Base-by-base conservation (phyloP, 2,113 vertebrate species). In the Aramus guarauna region DNA sequence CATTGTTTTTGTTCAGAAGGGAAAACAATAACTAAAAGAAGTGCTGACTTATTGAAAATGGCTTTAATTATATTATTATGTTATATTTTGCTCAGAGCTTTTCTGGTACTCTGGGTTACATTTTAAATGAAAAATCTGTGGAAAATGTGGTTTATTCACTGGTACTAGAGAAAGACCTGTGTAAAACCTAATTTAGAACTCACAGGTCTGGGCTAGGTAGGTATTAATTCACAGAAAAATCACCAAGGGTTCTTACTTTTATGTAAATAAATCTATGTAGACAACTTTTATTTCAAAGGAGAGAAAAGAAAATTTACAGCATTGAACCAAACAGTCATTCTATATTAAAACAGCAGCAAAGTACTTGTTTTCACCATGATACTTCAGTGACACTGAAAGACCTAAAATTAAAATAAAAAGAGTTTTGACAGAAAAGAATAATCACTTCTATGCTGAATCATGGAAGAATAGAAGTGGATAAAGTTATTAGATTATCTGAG, bases 31-130 rank as follows among this genome's bases (percentile, higher is more conserved):
- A 79, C 72, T 95, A 66, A 96, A 97, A 97, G 76, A 98, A 98
- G 72, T 97, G 98, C 96, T 98, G 97, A 98, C 93, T 97, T 97
- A 90, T 15, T 94, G 94, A 97, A 98, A 98, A 97, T 85, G 27
- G 72, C 78, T 97, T 97, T 95, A 98, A 97, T 98, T 98, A 96
- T 97, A 94, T 97, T 98, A 98, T 97, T 95, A 97, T 83, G 67
- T 71, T 91, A 72, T 96, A 96, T 97, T 97, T 93, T 93, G 56
- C 82, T 95, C 95, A 96, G 92, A 97, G 91, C 39, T 92, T 92
- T 96, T 82, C 85, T 96, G 63, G 43, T 94, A 95, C n/a, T 95
- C 48, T 84, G 18, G 55, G 58, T 96, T 97, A 79, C 36, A 84
- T 96, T 94, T 67, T 24, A 75, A 95, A 93, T 88, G 67, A 90